Evolutionary conservation across 2,888 invertebrate genomes (phyloP).

Genomic region (Cheilosia variabilis): DNA sequence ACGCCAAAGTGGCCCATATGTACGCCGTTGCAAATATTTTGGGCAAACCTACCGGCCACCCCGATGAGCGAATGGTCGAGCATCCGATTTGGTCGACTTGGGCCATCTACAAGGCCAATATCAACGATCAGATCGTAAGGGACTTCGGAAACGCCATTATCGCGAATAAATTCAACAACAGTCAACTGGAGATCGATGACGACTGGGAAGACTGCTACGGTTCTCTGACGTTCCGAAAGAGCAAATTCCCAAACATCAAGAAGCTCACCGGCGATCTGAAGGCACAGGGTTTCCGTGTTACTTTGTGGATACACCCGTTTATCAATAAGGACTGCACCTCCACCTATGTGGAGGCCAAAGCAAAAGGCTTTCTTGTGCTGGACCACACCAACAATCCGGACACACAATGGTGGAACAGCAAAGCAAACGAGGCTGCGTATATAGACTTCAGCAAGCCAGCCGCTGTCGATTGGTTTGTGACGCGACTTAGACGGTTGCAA

Average conservation of each 20-base stretch:
- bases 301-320: slow-evolving; percentile 95
- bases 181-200: slow-evolving; percentile 94
- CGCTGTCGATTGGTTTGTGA: slow-evolving; percentile 85
- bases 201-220: slow-evolving; percentile 95
- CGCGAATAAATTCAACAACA: slow-evolving; percentile 87
- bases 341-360: slow-evolving; percentile 85
- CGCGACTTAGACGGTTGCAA: slow-evolving; percentile 85
- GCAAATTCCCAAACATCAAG: slow-evolving; percentile 88
- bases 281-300: slow-evolving; percentile 88
- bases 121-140: slow-evolving; percentile 87
- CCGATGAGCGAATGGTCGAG: slow-evolving; percentile 87
- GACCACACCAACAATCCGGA: slow-evolving; percentile 83
- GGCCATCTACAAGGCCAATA: slow-evolving; percentile 85
- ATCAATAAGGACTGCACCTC: slow-evolving; percentile 89
- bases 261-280: slow-evolving; percentile 87
- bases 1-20: slow-evolving; percentile 86
- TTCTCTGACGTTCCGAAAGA: slow-evolving; percentile 88
- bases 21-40: slow-evolving; percentile 86
- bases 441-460: slow-evolving; percentile 88
- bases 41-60: slow-evolving; percentile 85
- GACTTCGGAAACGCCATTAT: slow-evolving; percentile 88
- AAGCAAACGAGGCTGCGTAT: slow-evolving; percentile 84
- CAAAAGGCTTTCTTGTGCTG: slow-evolving; percentile 85
- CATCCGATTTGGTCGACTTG: slow-evolving; percentile 96
- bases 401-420: slow-evolving; percentile 84